Conservation (phyloP, 2,113 vertebrate species). For the Ifrita kowaldi region DNA sequence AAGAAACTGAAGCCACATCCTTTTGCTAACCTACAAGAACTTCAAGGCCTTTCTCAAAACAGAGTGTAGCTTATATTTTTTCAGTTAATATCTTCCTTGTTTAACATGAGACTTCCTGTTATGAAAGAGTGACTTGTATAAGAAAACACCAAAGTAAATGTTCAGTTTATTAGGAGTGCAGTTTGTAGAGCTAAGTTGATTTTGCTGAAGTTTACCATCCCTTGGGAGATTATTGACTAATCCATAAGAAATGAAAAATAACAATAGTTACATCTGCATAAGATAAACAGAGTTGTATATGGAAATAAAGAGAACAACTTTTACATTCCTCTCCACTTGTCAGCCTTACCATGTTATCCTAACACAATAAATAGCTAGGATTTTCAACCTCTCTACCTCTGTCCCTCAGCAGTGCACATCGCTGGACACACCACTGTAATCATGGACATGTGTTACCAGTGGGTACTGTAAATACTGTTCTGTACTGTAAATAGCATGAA, state of each 20-base stretch:
- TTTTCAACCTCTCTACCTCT: background rate
- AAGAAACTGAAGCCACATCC: conserved; percentile 17
- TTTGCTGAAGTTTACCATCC: background rate
- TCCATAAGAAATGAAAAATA: background rate
- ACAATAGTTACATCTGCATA: background rate
- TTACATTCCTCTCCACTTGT: background rate
- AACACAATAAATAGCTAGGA: background rate
- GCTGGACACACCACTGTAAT: background rate
- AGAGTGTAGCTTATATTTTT: background rate
- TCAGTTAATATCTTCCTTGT: background rate
- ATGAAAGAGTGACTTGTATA: background rate
- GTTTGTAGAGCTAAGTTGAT: background rate
- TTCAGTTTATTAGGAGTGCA: background rate
- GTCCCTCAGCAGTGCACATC: background rate
- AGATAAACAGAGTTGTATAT: background rate
- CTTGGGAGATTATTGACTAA: background rate
- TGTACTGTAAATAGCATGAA: background rate
- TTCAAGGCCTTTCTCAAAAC: conserved; percentile 2
- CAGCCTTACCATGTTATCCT: background rate
- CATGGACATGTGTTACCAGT: background rate
- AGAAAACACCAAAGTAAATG: background rate
- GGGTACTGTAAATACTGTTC: background rate
- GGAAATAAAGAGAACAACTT: background rate
- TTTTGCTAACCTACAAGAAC: background rate
- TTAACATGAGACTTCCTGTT: background rate